Base-by-base conservation (phyloP, 2,113 vertebrate species). In the Noturus placidus region DNA sequence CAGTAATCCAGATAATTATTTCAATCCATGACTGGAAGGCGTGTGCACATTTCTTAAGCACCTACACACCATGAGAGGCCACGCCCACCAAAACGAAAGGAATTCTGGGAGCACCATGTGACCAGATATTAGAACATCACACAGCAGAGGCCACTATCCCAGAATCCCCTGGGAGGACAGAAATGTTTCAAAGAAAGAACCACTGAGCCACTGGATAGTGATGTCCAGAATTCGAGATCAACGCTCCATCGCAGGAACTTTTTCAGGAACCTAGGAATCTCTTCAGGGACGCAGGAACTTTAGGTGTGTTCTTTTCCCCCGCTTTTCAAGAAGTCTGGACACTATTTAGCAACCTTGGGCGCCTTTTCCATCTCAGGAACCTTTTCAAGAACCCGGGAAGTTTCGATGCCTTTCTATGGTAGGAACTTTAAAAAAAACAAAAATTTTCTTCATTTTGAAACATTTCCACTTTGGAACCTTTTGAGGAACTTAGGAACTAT, bases 21-120 rank as follows among this genome's bases (percentile, higher is more conserved):
- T 81, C 35, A 59, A 72, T 46, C 74, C 54, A 76, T 65, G 54
- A 84, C 54, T 86, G 74, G 81, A 86, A 81, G 81, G 52, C 77
- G 63, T 46, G 57, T 54, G 65, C 57, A 83, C 67, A 76, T 70
- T 46, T 61, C 38, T 52, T 17, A 74, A 87, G 86, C 86, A 87
- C 86, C 86, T 76, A 87, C 59, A 85, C 78, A 85, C 78, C 59
- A 30, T 17, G 27, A 65, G 25, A 79, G 77, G 65, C 61, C 83
- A 59, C 63, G 33, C 83, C 67, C 77, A 42, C 56, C 35, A 50
- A 42, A 77, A 81, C 50, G 7, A 30, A 72, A 57, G 84, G 89
- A 88, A 87, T 89, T 86, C 90, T 89, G 89, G 90, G 89, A 91
- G 90, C 90, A 91, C 90, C 90, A 86, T 67, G 90, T 91, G 89